Conservation (phyloP, 2,797 vertebrate species). For the Alosa sapidissima region DNA sequence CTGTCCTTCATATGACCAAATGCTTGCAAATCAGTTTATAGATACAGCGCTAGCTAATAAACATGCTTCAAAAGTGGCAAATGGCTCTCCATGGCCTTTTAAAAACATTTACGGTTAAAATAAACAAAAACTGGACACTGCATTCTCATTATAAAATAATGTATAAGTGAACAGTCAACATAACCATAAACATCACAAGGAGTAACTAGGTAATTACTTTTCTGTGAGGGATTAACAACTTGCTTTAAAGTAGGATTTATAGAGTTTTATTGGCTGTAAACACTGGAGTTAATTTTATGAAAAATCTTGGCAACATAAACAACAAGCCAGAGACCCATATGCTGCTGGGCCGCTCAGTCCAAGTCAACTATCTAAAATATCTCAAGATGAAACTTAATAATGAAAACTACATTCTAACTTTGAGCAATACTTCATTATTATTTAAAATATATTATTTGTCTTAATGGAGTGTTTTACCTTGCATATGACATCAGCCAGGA, state of each 20-base stretch:
- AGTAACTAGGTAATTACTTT: not conserved
- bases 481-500: too few species aligned
- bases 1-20: too few species aligned
- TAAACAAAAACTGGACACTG: not conserved
- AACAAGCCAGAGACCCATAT: not conserved
- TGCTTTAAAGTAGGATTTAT: not conserved
- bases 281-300: conserved; percentile 1
- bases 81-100: not conserved
- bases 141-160: not conserved
- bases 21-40: too few species aligned
- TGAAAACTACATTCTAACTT: too few species aligned
- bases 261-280: not conserved
- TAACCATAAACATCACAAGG: not conserved
- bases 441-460: too few species aligned
- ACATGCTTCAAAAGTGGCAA: not conserved
- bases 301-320: not conserved
- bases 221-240: not conserved
- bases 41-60: too few species aligned
- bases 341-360: too few species aligned
- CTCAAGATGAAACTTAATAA: too few species aligned
- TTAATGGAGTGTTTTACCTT: too few species aligned
- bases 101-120: not conserved
- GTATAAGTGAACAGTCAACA: not conserved
- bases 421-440: too few species aligned
- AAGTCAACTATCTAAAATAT: too few species aligned